Conservation (phyloP, 2,113 vertebrate species). For the Chlorodrepanis virens region DNA sequence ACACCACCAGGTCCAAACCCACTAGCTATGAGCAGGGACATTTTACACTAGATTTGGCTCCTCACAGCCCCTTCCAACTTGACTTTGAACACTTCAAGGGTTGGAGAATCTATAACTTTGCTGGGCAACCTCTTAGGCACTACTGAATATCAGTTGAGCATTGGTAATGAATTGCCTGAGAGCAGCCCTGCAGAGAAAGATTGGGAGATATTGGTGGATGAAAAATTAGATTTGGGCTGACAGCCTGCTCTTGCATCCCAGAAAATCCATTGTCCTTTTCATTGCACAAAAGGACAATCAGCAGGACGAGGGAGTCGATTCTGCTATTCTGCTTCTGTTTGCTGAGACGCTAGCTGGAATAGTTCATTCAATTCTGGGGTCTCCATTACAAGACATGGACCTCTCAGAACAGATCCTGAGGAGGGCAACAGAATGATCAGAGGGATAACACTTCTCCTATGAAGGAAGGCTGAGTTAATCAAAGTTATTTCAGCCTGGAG, state of each 20-base stretch:
- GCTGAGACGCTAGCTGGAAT: neutral
- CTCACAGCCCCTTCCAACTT: neutral
- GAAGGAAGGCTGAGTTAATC: neutral
- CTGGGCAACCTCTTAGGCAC: neutral
- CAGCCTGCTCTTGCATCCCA: neutral
- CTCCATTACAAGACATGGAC: neutral
- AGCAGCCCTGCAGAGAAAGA: neutral
- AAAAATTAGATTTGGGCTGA: neutral
- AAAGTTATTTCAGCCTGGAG: neutral
- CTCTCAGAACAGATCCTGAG: neutral
- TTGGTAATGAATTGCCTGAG: neutral
- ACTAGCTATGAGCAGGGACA: too few species aligned
- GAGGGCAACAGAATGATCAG: neutral
- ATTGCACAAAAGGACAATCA: neutral
- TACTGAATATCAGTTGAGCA: neutral
- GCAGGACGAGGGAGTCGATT: neutral
- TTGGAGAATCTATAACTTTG: neutral
- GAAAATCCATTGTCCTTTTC: neutral
- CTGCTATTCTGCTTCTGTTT: neutral
- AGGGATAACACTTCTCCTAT: neutral
- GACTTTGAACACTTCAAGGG: neutral
- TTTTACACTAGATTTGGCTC: neutral
- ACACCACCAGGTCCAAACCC: neutral
- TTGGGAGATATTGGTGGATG: neutral
- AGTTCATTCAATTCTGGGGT: neutral